These are phyloP conservation scores for Heliconius himera DNA, from an alignment of 1,140 invertebrate species.

Conservation along the genomic window DNA sequence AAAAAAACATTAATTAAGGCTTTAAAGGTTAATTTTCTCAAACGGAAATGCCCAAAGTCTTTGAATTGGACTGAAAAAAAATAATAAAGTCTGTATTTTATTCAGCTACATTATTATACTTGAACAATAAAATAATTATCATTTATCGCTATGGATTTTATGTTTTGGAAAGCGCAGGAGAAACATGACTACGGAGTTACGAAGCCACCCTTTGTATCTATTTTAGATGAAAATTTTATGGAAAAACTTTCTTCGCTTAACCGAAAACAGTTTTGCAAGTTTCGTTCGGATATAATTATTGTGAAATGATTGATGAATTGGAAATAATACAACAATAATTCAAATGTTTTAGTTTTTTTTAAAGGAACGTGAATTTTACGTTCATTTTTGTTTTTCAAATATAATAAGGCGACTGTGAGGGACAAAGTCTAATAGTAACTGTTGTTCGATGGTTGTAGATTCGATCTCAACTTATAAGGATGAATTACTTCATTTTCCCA, in stretches of 20 bases:
- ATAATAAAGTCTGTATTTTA: slow-evolving; percentile 65
- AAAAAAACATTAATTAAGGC: no score
- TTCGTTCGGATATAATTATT: neutral
- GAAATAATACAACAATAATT: neutral
- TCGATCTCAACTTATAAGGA: no score
- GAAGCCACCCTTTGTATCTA: slow-evolving; percentile 17
- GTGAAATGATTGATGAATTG: neutral
- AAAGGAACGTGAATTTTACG: neutral
- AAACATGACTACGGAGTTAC: slow-evolving; percentile 46
- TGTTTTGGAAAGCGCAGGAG: slow-evolving; percentile 64
- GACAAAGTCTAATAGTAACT: no score
- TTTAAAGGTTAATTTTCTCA: neutral
- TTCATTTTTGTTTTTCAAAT: no score
- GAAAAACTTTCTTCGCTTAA: slow-evolving; percentile 16
- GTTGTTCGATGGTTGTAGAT: no score
- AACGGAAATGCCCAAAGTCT: neutral
- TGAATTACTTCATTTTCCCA: no score
- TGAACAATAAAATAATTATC: slow-evolving; percentile 81
- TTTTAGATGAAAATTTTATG: slow-evolving; percentile 27
- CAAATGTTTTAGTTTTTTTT: neutral
- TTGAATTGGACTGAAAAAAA: slow-evolving; percentile 39
- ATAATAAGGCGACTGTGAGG: no score
- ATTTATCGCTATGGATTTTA: slow-evolving; percentile 73
- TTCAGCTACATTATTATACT: slow-evolving; percentile 75
- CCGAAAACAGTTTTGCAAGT: neutral